These are phyloP conservation scores for Frankliniella intonsa DNA, from an alignment of 2,888 invertebrate species.

Conservation along the genomic window DNA sequence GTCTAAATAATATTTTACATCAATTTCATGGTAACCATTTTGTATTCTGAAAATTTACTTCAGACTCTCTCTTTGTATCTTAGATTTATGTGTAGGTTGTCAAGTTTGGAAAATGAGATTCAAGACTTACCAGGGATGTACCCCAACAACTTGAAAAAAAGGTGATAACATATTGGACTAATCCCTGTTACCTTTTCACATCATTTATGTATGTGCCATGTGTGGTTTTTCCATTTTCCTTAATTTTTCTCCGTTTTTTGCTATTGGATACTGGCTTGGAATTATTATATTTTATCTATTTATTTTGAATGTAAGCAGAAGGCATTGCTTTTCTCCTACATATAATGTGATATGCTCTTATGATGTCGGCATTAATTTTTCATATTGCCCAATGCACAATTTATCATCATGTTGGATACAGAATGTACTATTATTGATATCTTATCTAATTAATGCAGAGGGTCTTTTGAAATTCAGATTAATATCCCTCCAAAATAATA, in stretches of 20 bases:
- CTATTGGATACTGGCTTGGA: not conserved
- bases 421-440: not conserved
- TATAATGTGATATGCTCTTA: constrained; percentile 11
- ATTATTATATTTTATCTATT: not conserved
- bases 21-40: not conserved
- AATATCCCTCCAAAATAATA: not conserved
- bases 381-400: constrained; percentile 11
- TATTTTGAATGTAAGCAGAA: constrained; percentile 8
- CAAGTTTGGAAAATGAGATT: constrained; percentile 1
- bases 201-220: not conserved
- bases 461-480: not conserved
- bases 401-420: not conserved
- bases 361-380: not conserved
- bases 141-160: not conserved
- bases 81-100: not conserved
- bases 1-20: not conserved
- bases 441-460: not conserved
- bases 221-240: not conserved
- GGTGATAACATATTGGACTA: not conserved
- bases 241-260: not conserved
- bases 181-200: not conserved
- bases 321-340: not conserved
- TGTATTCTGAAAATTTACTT: not conserved
- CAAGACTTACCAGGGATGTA: constrained; percentile 14
- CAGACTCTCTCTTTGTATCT: not conserved